Base-by-base conservation (phyloP, 1,140 invertebrate genomes). In the Thalassaphorura encarpata region DNA sequence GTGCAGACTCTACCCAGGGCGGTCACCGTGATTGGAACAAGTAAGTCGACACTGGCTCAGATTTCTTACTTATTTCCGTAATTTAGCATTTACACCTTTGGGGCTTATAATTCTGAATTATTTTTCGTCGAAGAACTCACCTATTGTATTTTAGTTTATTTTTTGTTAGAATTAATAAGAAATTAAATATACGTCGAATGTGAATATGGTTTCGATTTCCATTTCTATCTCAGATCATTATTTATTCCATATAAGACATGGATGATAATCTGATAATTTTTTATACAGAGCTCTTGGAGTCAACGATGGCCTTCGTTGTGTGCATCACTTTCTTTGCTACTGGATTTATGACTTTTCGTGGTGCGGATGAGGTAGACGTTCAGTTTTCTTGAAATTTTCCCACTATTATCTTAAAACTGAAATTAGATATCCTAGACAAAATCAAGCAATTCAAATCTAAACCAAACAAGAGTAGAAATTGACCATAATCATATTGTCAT, bases 1-100 rank as follows among this genome's bases (percentile, higher is more conserved):
- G 54, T 61, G 6, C n/a, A 2, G 5, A 53, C 47, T 23, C 54
- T 61, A 21, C 59, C 59, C 3, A 19, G n/a, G 13, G 59, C 54
- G 24, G 31, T 55, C 29, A 52, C 27, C 6, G 18, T 6, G 18
- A 19, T 61, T 16, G 36, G 49, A 8, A 51, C 53, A 46, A 52
- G 59, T 61, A 61, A 53, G 59, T 41, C 33, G 33, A n/a, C 11
- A 11, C 33, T 11, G 33, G n/a, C 33, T 36, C 11, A n/a, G n/a
- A n/a, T n/a, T n/a, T n/a, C n/a, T n/a, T n/a, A n/a, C n/a, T n/a
- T n/a, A n/a, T n/a, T n/a, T n/a, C n/a, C n/a, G n/a, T n/a, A n/a
- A n/a, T n/a, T n/a, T n/a, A n/a, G n/a, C n/a, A n/a, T n/a, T n/a
- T n/a, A n/a, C n/a, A n/a, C n/a, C n/a, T n/a, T n/a, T n/a, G n/a